These are phyloP conservation scores for Callocephalon fimbriatum DNA, from an alignment of 2,113 vertebrate species.

Conservation along the genomic window DNA sequence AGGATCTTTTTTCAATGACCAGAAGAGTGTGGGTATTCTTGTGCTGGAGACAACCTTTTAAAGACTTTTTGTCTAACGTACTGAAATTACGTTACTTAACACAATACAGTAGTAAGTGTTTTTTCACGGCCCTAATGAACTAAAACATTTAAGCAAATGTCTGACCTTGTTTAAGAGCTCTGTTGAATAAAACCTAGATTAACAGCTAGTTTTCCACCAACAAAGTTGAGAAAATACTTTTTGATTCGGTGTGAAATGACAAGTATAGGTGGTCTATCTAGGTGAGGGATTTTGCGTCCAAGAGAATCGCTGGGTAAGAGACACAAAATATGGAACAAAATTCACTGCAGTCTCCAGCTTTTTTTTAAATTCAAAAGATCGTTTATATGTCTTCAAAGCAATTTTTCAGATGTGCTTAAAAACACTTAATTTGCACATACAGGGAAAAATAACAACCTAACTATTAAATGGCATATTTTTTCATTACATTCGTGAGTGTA, in stretches of 20 bases:
- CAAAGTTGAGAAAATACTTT: not conserved
- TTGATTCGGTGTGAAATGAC: not conserved
- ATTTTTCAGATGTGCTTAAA: not conserved
- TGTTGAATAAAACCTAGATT: not conserved
- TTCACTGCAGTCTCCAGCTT: not conserved
- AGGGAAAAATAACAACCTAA: not conserved
- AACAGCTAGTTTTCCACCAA: not conserved
- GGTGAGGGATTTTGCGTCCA: not conserved
- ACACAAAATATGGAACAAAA: not conserved
- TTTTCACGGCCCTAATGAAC: not conserved
- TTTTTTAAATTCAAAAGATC: not conserved
- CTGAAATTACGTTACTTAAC: not conserved
- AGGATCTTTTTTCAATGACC: not conserved
- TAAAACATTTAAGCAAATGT: not conserved
- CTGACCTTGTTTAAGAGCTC: not conserved
- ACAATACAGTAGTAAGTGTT: not conserved
- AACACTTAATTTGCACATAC: not conserved
- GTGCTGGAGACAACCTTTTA: not conserved
- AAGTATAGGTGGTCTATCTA: not conserved
- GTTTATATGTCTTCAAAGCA: not conserved
- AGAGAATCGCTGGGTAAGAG: not conserved
- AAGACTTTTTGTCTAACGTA: not conserved
- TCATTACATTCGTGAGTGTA: not conserved
- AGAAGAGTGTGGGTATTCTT: not conserved
- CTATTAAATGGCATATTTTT: not conserved